A percentile compares a stretch with the other conserved stretches of the same genome.
Conservation (phyloP, 2,888 invertebrate species). For the Tetragonisca angustula region DNA sequence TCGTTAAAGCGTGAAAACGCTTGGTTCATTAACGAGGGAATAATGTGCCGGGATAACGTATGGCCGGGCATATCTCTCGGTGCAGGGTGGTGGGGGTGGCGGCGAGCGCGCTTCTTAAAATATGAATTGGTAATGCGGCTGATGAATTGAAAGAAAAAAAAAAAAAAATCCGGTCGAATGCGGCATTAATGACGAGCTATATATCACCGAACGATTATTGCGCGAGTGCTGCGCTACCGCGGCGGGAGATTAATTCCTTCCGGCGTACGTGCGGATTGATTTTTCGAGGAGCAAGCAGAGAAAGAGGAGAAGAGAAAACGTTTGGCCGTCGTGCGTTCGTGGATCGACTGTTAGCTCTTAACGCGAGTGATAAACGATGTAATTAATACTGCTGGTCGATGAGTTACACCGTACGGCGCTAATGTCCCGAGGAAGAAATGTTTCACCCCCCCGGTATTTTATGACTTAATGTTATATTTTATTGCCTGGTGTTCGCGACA, state of each 20-base stretch:
- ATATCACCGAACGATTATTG: slow-evolving; percentile 42
- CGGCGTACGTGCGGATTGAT: slow-evolving; percentile 49
- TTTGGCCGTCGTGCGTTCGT: slow-evolving; percentile 37
- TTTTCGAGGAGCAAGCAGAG: slow-evolving; percentile 30
- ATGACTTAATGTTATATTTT: slow-evolving; percentile 10
- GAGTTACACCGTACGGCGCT: slow-evolving; percentile 27
- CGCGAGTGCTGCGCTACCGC: slow-evolving; percentile 15
- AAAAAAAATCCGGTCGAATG: slow-evolving; percentile 38
- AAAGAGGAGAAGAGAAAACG: neutral
- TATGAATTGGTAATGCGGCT: slow-evolving; percentile 37
- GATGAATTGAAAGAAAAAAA: slow-evolving; percentile 27
- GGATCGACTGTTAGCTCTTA: slow-evolving; percentile 38
- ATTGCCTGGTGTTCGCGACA: no score
- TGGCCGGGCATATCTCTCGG: neutral
- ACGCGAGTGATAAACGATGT: slow-evolving; percentile 51
- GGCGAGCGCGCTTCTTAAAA: slow-evolving; percentile 19
- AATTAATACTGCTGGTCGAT: slow-evolving; percentile 51
- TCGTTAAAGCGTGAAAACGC: slow-evolving; percentile 48
- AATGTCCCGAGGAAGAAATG: neutral
- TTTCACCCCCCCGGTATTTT: slow-evolving; percentile 1
- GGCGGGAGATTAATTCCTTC: slow-evolving; percentile 49
- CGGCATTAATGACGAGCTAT: slow-evolving; percentile 38
- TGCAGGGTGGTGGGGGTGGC: no score
- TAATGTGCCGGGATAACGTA: slow-evolving; percentile 49
- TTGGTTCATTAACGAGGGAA: slow-evolving; percentile 46